Evolutionary conservation across 2,797 vertebrate genomes (phyloP).

Genomic region (Manis javanica): DNA sequence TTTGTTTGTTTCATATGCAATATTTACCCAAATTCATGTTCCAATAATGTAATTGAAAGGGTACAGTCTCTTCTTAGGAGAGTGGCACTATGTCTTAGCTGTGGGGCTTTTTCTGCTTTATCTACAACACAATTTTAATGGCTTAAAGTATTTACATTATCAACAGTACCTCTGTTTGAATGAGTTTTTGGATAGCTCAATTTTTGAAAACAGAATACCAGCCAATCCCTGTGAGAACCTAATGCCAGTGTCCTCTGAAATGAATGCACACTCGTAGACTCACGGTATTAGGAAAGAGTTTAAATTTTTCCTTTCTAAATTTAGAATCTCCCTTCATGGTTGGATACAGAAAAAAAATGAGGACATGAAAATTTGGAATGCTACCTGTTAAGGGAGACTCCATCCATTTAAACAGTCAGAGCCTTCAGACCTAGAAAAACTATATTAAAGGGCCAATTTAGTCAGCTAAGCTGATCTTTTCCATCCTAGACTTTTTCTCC

Average conservation of each 20-base stretch:
- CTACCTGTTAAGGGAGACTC: not conserved
- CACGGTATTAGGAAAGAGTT: not conserved
- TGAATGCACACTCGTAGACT: not conserved
- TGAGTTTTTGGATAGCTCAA: not conserved
- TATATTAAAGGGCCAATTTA: not conserved
- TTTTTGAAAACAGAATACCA: constrained; percentile 6
- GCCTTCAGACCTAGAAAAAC: not conserved
- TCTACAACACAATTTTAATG: not conserved
- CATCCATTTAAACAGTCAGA: not conserved
- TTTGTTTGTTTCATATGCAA: not conserved
- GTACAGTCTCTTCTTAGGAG: not conserved
- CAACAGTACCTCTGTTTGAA: not conserved
- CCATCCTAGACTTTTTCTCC: not conserved
- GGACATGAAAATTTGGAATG: not conserved
- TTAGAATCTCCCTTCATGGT: not conserved
- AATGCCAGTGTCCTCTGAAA: constrained; percentile 43
- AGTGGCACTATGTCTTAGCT: not conserved
- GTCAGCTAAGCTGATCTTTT: not conserved
- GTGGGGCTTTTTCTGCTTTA: not conserved
- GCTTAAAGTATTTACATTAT: not conserved
- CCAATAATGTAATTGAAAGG: not conserved
- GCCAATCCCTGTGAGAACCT: not conserved
- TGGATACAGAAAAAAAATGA: constrained; percentile 6
- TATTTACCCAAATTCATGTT: not conserved
- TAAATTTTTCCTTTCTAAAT: not conserved